A percentile compares a stretch with the other conserved stretches of the same genome.
Conservation (phyloP, 2,888 invertebrate species). For the Laothoe populi region DNA sequence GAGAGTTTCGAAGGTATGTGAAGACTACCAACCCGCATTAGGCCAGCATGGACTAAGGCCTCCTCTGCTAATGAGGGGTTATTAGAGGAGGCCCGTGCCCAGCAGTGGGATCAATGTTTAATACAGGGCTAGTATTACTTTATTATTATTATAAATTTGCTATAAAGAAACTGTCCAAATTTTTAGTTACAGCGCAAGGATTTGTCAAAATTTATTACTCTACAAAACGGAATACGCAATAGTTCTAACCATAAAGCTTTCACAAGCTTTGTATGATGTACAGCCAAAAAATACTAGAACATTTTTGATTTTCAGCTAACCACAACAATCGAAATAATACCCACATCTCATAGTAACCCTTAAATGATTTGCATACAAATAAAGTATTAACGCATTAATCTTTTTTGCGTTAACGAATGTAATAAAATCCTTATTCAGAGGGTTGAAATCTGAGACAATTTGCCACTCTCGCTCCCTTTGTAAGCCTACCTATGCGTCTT, state of each 20-base stretch:
- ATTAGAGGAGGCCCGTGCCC: too few species aligned
- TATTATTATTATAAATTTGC: too few species aligned
- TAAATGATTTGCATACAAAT: constrained; percentile 69
- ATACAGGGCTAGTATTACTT: too few species aligned
- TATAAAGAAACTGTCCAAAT: background rate
- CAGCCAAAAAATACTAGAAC: background rate
- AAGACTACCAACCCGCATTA: too few species aligned
- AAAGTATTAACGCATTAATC: constrained; percentile 76
- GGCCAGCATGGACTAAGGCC: too few species aligned
- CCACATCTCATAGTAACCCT: constrained; percentile 28
- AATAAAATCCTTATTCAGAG: constrained; percentile 75
- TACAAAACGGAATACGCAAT: constrained; percentile 40
- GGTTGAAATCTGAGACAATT: constrained; percentile 82
- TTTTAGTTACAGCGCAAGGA: background rate
- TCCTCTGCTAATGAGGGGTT: too few species aligned
- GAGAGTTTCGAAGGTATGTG: too few species aligned
- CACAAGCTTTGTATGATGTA: constrained; percentile 8
- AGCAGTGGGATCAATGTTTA: too few species aligned
- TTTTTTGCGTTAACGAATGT: constrained; percentile 82
- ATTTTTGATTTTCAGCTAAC: too few species aligned
- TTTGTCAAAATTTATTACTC: constrained; percentile 46
- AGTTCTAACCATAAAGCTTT: constrained; percentile 20
- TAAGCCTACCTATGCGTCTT: constrained; percentile 84
- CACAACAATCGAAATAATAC: background rate
- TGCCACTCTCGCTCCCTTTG: constrained; percentile 72